Evolutionary conservation across 2,113 vertebrate genomes (phyloP).

Genomic region (Elephas maximus): DNA sequence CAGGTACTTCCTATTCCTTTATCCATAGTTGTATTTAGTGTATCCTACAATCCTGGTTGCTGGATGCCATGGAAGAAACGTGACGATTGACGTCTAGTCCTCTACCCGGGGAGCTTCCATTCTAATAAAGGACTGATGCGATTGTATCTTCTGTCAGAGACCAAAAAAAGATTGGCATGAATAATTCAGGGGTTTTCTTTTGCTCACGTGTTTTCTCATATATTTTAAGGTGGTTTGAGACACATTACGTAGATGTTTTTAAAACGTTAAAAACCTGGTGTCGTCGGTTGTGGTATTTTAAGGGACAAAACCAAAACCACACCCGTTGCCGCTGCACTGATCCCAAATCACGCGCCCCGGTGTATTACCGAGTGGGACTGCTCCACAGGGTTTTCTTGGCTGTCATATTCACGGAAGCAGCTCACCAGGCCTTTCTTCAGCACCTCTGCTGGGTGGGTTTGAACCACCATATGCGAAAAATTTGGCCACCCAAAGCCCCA

Average conservation of each 20-base stretch:
- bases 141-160: neutral
- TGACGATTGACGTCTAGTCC: neutral
- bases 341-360: too few relatives aligned
- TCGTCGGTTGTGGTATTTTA: neutral
- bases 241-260: neutral
- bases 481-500: too few relatives aligned
- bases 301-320: neutral
- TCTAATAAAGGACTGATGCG: neutral
- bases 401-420: too few relatives aligned
- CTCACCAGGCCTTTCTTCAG: too few relatives aligned
- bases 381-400: too few relatives aligned
- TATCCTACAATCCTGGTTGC: neutral
- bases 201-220: neutral
- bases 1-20: neutral
- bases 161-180: neutral
- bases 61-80: neutral
- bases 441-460: too few relatives aligned
- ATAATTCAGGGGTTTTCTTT: neutral
- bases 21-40: neutral
- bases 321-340: too few relatives aligned
- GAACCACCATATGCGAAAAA: too few relatives aligned
- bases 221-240: constrained; percentile 14
- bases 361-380: too few relatives aligned
- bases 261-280: neutral
- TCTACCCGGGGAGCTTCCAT: neutral